Conservation (phyloP, 2,113 vertebrate species). For the Paracanthobrama guichenoti region DNA sequence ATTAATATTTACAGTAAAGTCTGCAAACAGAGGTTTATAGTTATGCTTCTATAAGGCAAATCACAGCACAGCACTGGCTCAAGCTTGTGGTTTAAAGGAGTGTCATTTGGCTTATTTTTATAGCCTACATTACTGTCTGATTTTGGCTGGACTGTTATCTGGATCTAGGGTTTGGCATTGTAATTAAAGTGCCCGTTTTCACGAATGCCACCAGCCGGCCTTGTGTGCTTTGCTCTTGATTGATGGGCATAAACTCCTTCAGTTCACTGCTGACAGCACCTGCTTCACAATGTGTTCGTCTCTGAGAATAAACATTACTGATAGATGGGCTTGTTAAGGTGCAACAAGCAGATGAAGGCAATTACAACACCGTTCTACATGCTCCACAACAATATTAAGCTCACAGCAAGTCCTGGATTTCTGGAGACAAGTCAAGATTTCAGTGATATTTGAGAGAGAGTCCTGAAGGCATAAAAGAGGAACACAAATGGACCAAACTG, state of each 20-base stretch:
- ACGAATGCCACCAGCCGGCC: background rate
- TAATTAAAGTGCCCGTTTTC: conserved; percentile 58
- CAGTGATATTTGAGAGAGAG: background rate
- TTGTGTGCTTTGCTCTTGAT: conserved; percentile 35
- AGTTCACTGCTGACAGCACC: conserved; percentile 33
- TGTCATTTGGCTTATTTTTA: conserved; percentile 46
- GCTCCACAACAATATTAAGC: conserved; percentile 18
- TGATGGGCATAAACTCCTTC: conserved; percentile 48
- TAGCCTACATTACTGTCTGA: conserved; percentile 3
- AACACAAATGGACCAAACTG: background rate
- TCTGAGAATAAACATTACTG: background rate
- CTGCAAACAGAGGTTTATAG: conserved; percentile 3
- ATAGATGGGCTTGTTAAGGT: conserved; percentile 35
- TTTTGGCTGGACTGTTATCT: conserved; percentile 53
- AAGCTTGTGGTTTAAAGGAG: conserved; percentile 55
- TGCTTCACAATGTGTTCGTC: background rate
- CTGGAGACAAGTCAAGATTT: background rate
- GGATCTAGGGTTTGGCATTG: conserved; percentile 50
- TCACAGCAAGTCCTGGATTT: background rate
- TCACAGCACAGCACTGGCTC: conserved; percentile 20
- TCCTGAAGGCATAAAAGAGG: background rate
- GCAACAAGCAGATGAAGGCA: background rate
- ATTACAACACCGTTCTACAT: background rate
- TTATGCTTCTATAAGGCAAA: too few relatives aligned
- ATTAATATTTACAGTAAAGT: background rate